Base-by-base conservation (phyloP, 2,888 invertebrate genomes). In the Flexamia atlantica region DNA sequence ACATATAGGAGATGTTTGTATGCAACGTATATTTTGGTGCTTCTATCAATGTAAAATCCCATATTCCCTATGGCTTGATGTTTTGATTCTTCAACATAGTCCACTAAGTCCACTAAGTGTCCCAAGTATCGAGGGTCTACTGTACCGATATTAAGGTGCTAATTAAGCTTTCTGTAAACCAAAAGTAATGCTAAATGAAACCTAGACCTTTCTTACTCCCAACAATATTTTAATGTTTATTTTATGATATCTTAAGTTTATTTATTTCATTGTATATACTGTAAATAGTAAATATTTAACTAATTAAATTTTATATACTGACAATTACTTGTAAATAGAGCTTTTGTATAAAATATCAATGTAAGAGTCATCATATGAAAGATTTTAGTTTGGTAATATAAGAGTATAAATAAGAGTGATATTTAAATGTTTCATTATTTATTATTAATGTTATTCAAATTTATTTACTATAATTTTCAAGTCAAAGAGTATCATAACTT, bases 181-280 rank as follows among this genome's bases (percentile, higher is more conserved):
- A n/a, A n/a, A n/a, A n/a, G n/a, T n/a, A n/a, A n/a, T n/a, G n/a
- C n/a, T n/a, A n/a, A n/a, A n/a, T n/a, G n/a, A n/a, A n/a, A n/a
- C n/a, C n/a, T n/a, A n/a, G n/a, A n/a, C n/a, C n/a, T n/a, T n/a
- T n/a, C n/a, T n/a, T n/a, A n/a, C n/a, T n/a, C n/a, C n/a, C n/a
- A 23, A 57, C 57, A 57, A 23, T 57, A 23, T 57, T 23, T 57
- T 12, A 23, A 4, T 28, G 30, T 17, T 64, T 28, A 17, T 64
- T 64, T 28, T 30, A 53, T 64, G 1, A 64, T 64, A 3, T 23
- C 20, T 23, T 57, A n/a, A 14, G 28, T 64, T 64, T 28, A 64
- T 64, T 64, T 64, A 64, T 28, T 57, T n/a, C 30, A 28, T 17
- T 64, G 64, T 64, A 64, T 14, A 64, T 64, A 64, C 30, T 64